Conservation (phyloP, 2,888 invertebrate genomes). For the Eudemis profundana region DNA sequence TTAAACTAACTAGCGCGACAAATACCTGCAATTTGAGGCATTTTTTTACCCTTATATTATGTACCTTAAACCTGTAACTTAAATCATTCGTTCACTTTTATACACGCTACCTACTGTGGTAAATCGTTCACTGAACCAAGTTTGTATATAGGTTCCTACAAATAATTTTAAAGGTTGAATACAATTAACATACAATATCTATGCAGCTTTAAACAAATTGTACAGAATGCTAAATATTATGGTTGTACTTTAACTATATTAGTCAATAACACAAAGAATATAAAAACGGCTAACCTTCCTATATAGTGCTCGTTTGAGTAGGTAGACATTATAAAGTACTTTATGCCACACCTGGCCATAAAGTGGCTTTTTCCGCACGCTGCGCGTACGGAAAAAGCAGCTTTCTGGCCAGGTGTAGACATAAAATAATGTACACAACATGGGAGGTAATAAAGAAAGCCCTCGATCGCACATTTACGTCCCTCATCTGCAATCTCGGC, state of each 20-base stretch:
- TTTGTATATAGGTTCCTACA: slow-evolving; percentile 37
- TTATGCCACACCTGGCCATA: too few species aligned
- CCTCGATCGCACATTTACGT: too few species aligned
- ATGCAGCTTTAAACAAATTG: slow-evolving; percentile 36
- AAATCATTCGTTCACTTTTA: not conserved
- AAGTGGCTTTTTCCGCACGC: too few species aligned
- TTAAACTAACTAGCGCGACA: too few species aligned
- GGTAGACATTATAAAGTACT: too few species aligned
- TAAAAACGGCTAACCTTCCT: slow-evolving; percentile 37
- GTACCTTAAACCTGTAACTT: not conserved
- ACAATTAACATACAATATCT: slow-evolving; percentile 39
- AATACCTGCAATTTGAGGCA: too few species aligned
- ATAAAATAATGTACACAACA: too few species aligned
- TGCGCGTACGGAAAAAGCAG: too few species aligned
- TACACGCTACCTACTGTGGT: not conserved
- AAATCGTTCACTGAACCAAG: slow-evolving; percentile 29
- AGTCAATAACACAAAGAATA: slow-evolving; percentile 33
- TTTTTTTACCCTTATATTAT: too few species aligned
- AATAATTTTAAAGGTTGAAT: slow-evolving; percentile 42
- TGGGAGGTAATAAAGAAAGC: too few species aligned
- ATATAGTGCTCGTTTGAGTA: slow-evolving; percentile 24
- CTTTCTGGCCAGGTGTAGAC: too few species aligned
- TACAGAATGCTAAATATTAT: slow-evolving; percentile 38
- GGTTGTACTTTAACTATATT: slow-evolving; percentile 21
- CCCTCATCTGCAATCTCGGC: too few species aligned